Percentiles rank a stretch among this genome's conserved stretches.
Conservation (phyloP, 35 echinoderm and acorn worm genomes). For the Heliocidaris erythrogramma region DNA sequence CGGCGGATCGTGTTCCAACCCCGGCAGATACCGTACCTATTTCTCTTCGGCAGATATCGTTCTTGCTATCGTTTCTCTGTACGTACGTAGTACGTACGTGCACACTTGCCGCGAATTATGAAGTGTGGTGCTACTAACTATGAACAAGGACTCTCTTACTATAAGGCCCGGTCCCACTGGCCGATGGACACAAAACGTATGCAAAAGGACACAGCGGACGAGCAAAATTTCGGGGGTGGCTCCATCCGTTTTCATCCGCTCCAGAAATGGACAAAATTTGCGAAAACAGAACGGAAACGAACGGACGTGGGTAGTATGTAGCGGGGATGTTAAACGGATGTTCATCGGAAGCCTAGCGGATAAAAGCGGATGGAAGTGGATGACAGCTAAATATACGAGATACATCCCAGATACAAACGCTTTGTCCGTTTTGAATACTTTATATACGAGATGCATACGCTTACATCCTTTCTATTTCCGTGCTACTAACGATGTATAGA, state of each 20-base stretch:
- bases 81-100: too few relatives aligned
- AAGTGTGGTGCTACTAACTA: too few relatives aligned
- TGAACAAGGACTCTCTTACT: too few relatives aligned
- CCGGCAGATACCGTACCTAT: too few relatives aligned
- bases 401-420: constrained; percentile 20
- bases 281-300: background rate
- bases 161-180: constrained; percentile 9
- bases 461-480: constrained; percentile 43
- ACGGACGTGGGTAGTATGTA: constrained; percentile 4
- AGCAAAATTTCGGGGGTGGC: background rate
- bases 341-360: too few relatives aligned
- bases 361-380: too few relatives aligned
- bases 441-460: constrained; percentile 37
- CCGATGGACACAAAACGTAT: constrained; percentile 33
- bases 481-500: constrained; percentile 41
- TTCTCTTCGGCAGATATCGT: too few relatives aligned
- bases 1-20: too few relatives aligned
- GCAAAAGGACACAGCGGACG: too few relatives aligned
- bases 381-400: background rate
- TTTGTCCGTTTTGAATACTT: constrained; percentile 30
- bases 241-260: background rate
- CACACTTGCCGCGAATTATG: too few relatives aligned
- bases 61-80: too few relatives aligned
- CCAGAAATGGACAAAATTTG: background rate
- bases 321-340: constrained; percentile 28